Base-by-base conservation (phyloP, 2,113 vertebrate species). In the Apteryx mantelli region DNA sequence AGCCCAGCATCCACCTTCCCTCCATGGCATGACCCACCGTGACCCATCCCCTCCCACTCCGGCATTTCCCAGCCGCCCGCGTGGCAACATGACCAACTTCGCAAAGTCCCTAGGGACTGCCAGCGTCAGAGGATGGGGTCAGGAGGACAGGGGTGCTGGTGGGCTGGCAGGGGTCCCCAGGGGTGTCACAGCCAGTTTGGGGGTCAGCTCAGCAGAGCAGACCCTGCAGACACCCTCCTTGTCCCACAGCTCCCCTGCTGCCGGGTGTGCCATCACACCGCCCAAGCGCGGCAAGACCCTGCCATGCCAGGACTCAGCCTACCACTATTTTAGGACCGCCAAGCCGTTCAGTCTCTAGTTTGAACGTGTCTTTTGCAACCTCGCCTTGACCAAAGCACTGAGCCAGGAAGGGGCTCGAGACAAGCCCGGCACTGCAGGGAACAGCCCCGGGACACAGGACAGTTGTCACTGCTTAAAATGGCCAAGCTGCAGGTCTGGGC, bases 1-100 rank as follows among this genome's bases (percentile, higher is more conserved):
- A 71, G 12, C 6, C 20, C 52, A 28, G 63, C 42, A 60, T 5
- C 0, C 0, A 13, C 44, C 52, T 38, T 36, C 48, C 48, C 58
- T 73, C 71, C 42, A 61, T 61, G 88, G 52, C 2, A 0, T 0
- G 19, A 56, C 82, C 34, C 0, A 0, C 1, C 1, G 28, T 38
- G 83, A 82, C 60, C 71, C 0, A 0, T 17, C 25, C 58, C 17
- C 60, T 91, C 61, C 61, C 63, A 55, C 34, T 38, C 7, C 48
- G 0, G 1, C 1, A 1, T 81, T 71, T 91, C 83, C 89, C 93
- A 93, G 91, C 52, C 58, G 68, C 36, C 50, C 4, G 1, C 1
- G 1, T 42, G 63, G 79, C 63, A 65, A 10, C 1, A 0, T 46
- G 76, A 84, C 1, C 2, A 86, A 87, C 5, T 56, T 25, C n/a